Base-by-base conservation (phyloP, 2,888 invertebrate genomes). In the Saturnia pavonia region DNA sequence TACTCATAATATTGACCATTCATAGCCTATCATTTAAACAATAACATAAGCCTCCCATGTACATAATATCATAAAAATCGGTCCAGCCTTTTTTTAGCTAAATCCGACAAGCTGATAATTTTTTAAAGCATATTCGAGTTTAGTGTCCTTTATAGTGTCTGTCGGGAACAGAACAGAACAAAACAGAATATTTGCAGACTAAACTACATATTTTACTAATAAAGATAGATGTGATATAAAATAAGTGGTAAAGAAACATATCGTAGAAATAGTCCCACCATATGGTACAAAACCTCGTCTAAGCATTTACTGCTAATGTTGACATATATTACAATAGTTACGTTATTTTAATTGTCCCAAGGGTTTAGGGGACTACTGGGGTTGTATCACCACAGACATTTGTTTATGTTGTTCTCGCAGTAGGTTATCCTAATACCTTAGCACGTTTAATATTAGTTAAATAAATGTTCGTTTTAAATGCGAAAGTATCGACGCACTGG, bases 241-340 rank as follows among this genome's bases (percentile, higher is more conserved):
- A 43, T 43, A 43, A n/a, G 8, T n/a, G 51, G 51, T 51, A 8
- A 22, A 51, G 43, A 43, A 42, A 69, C 40, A 54, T 68, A 25
- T n/a, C 65, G n/a, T 40, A 40, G 25, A 66, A 70, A 45, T 69
- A 25, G 60, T 12, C 8, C 43, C 27, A 42, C 43, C 63, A 60
- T 40, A 19, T 69, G 43, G 34, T 63, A 45, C 22, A 69, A 72
- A 57, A 68, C 65, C 65, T 27, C 69, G 69, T 54, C 72, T 68
- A 60, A 60, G 68, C 69, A 73, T 71, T 74, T 71, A 75, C 72
- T 60, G 70, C 16, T 71, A 70, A 73, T 80, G 83, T 82, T 80
- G 81, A 87, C 88, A 88, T 60, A 75, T 77, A 84, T 85, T 85
- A 85, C 85, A 84, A 80, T 82, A 82, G 85, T 81, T 80, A 76